Percentiles rank a stretch among this genome's conserved stretches.
phyloP scores from a whole-genome alignment of 2,888 invertebrate genomes.

The Petrolisthes manimaculis region DNA sequence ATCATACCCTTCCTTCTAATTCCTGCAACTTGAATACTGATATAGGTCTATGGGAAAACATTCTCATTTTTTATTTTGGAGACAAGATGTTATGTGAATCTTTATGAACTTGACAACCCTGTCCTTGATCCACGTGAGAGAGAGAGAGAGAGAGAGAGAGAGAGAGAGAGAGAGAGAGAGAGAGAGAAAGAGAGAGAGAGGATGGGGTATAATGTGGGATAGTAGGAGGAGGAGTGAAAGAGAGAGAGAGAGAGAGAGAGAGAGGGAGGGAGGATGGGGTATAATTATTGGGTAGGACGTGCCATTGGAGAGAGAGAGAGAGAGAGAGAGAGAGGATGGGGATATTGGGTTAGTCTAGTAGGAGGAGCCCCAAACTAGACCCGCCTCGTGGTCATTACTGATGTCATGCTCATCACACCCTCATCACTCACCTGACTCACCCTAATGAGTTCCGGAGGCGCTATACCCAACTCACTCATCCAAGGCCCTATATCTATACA shows the following conservation, averaged over 20 bases:
- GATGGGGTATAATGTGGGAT: neutral
- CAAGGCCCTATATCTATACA: no score
- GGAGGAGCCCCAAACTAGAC: neutral
- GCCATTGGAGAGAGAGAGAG: neutral
- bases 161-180: neutral
- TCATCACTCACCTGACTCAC: neutral
- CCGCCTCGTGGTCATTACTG: neutral
- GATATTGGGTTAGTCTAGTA: neutral
- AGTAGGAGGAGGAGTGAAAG: neutral
- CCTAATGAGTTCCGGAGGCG: no score
- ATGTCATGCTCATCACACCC: neutral
- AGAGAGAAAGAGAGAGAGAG: neutral
- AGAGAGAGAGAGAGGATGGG: neutral
- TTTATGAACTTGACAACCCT: no score
- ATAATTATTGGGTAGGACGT: neutral
- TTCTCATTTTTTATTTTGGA: no score
- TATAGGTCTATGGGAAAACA: no score
- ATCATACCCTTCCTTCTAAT: no score
- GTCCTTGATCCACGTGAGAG: no score
- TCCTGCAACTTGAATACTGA: no score
- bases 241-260: conserved; percentile 9
- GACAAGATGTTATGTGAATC: no score
- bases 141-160: no score
- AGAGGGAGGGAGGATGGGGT: conserved; percentile 2
- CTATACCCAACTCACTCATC: no score